These are phyloP conservation scores for Leptopilina myrica DNA, from an alignment of 2,888 invertebrate genomes.

Conservation along the genomic window DNA sequence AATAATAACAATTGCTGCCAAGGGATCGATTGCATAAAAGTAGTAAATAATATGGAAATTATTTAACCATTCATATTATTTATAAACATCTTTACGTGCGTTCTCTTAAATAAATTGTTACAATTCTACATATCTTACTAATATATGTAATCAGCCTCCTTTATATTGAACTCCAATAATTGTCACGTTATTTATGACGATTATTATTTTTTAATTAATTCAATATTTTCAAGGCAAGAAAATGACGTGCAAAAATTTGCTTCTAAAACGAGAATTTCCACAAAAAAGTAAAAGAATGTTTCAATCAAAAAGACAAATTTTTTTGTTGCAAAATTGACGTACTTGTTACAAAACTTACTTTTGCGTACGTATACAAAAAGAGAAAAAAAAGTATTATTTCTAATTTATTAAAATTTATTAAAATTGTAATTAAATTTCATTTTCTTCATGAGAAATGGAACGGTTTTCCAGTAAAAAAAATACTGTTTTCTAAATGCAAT, in stretches of 20 bases:
- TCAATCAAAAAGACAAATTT: neutral
- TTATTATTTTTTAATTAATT: conserved; percentile 11
- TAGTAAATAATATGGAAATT: neutral
- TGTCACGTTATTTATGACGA: neutral
- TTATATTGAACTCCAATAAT: conserved; percentile 5
- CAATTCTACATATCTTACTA: neutral
- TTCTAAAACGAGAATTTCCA: neutral
- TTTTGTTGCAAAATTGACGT: neutral
- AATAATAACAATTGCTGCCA: too few species aligned
- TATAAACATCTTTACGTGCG: conserved; percentile 2
- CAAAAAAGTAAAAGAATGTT: neutral
- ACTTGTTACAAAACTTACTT: neutral
- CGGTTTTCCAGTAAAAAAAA: too few species aligned
- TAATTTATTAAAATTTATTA: too few species aligned
- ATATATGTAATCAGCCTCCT: neutral
- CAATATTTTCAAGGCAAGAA: neutral
- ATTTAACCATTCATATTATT: neutral
- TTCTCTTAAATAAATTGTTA: neutral
- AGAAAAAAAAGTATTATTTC: too few species aligned
- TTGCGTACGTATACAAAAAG: neutral
- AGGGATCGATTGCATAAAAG: too few species aligned
- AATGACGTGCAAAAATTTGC: neutral
- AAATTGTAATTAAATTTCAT: too few species aligned
- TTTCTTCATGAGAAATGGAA: too few species aligned
- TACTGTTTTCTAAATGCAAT: too few species aligned